These are phyloP conservation scores for Simalia tracyae DNA, from an alignment of 2,797 vertebrate genomes.

Conservation along the genomic window DNA sequence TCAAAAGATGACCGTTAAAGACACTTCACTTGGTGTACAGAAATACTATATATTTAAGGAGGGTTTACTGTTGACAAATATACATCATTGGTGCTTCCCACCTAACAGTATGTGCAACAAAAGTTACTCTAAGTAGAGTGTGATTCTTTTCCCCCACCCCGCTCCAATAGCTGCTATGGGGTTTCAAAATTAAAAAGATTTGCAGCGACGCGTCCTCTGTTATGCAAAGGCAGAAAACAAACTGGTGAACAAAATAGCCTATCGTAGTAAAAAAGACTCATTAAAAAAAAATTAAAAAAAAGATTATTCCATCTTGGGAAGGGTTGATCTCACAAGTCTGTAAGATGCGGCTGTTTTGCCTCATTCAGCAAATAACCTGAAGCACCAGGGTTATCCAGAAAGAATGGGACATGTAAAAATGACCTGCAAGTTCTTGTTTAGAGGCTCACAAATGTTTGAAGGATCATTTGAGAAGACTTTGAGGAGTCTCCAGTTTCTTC, in stretches of 20 bases:
- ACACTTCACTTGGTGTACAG: conserved; percentile 68
- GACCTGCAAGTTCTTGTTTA: conserved; percentile 64
- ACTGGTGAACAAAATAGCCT: conserved; percentile 51
- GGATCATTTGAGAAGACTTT: conserved; percentile 33
- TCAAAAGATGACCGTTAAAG: conserved; percentile 52
- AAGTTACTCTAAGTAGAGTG: conserved; percentile 60
- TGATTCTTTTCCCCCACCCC: conserved; percentile 19
- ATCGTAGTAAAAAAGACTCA: conserved; percentile 61
- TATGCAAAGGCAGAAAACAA: conserved; percentile 12
- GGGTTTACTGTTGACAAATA: conserved; percentile 71
- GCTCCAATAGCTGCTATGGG: not conserved
- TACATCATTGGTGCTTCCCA: conserved; percentile 71
- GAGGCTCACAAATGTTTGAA: conserved; percentile 64
- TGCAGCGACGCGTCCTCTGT: not conserved
- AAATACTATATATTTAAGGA: conserved; percentile 74
- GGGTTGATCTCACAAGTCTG: conserved; percentile 64
- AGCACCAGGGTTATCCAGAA: conserved; percentile 55
- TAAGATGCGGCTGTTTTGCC: conserved; percentile 61
- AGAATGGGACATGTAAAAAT: conserved; percentile 58
- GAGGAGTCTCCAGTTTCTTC: not conserved
- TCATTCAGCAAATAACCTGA: conserved; percentile 54
- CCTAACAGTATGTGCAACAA: conserved; percentile 61
- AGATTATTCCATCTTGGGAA: conserved; percentile 68
- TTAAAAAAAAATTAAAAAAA: conserved; percentile 46
- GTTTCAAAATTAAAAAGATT: not conserved